These are phyloP conservation scores for Chromis chromis DNA, from an alignment of 2,797 vertebrate genomes.

Conservation along the genomic window DNA sequence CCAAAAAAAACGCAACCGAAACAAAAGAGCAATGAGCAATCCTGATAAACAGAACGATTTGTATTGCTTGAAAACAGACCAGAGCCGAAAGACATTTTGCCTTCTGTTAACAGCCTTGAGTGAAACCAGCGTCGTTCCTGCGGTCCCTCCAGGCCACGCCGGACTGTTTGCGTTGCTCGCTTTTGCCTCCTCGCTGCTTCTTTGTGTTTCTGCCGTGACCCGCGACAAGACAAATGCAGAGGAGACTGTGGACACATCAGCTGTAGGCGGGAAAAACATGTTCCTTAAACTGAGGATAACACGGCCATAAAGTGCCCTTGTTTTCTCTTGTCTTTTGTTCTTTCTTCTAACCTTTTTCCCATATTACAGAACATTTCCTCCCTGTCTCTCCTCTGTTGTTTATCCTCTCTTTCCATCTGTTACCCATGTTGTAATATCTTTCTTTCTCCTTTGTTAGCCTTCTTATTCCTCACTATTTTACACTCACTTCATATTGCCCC, in stretches of 20 bases:
- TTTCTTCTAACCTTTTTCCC: constrained; percentile 52
- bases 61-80: constrained; percentile 75
- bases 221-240: constrained; percentile 52
- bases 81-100: constrained; percentile 67
- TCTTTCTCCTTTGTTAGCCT: constrained; percentile 31
- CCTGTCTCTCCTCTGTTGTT: constrained; percentile 19
- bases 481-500: not conserved
- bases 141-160: constrained; percentile 52
- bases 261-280: constrained; percentile 54
- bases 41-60: constrained; percentile 75
- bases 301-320: constrained; percentile 54
- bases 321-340: constrained; percentile 61
- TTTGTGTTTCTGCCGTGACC: constrained; percentile 72
- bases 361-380: constrained; percentile 50
- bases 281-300: constrained; percentile 48
- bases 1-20: constrained; percentile 5
- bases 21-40: constrained; percentile 48
- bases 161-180: constrained; percentile 64
- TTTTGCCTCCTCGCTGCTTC: constrained; percentile 53
- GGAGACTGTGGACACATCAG: constrained; percentile 52
- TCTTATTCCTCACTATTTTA: constrained; percentile 22
- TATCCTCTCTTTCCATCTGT: constrained; percentile 45
- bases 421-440: constrained; percentile 40
- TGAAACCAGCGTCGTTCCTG: constrained; percentile 71
- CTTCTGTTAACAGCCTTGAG: constrained; percentile 75